phyloP scores from a whole-genome alignment of 2,797 vertebrate species.

The Luscinia megarhynchos region DNA sequence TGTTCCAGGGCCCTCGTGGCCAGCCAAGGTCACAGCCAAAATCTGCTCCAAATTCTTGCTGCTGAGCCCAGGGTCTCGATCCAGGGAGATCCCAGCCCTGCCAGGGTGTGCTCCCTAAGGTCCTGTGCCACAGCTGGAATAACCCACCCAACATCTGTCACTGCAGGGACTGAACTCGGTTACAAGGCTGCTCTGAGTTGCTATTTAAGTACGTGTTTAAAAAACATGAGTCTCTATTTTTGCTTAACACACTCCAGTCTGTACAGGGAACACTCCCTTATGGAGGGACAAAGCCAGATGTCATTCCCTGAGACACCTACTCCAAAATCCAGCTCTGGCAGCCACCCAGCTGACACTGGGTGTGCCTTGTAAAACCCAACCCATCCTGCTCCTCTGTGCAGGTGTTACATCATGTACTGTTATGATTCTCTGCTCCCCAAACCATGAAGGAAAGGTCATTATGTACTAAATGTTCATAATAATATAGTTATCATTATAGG shows the following conservation, averaged over 20 bases:
- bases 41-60: background rate
- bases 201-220: accelerated
- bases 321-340: background rate
- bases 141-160: background rate
- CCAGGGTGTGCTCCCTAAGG: accelerated
- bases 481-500: background rate
- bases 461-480: background rate
- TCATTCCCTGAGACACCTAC: background rate
- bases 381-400: background rate
- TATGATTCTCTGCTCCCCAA: background rate
- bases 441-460: background rate
- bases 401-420: background rate
- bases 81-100: background rate
- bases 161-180: background rate
- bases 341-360: background rate
- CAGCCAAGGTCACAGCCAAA: background rate
- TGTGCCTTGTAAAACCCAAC: background rate
- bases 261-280: background rate
- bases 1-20: background rate
- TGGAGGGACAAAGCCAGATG: background rate
- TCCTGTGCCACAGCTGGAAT: background rate
- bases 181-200: background rate
- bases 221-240: background rate
- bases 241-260: background rate
- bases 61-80: background rate